These are phyloP conservation scores for Ammodramus savannarum DNA, from an alignment of 2,113 vertebrate species.

Conservation along the genomic window DNA sequence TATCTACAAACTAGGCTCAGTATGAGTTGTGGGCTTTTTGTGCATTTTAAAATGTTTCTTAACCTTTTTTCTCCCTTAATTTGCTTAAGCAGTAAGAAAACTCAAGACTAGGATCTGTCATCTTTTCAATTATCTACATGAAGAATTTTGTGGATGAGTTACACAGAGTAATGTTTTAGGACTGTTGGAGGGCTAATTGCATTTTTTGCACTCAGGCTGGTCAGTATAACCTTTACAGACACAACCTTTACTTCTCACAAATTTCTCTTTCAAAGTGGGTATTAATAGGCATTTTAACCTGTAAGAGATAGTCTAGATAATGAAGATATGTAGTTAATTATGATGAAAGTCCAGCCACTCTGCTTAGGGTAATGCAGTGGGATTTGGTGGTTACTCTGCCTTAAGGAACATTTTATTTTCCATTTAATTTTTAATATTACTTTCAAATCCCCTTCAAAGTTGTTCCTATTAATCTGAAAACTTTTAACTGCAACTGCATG, in stretches of 20 bases:
- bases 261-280: neutral
- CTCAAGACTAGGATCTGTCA: neutral
- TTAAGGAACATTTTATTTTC: slow-evolving; percentile 17
- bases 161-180: neutral
- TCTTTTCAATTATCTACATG: neutral
- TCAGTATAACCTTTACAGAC: neutral
- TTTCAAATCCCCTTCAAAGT: slow-evolving; percentile 43
- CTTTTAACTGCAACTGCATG: neutral
- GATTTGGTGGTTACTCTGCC: slow-evolving; percentile 24
- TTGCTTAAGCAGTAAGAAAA: neutral
- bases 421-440: slow-evolving; percentile 55
- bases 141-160: neutral
- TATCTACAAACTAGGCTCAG: neutral
- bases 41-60: neutral
- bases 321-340: slow-evolving; percentile 30
- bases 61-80: neutral
- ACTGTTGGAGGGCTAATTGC: neutral
- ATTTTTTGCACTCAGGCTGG: neutral
- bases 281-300: slow-evolving; percentile 34
- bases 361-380: neutral
- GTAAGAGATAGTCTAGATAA: neutral
- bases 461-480: slow-evolving; percentile 25
- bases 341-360: neutral
- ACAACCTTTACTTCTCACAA: neutral
- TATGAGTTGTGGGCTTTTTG: neutral